These are phyloP conservation scores for Sebastes wilsoni DNA, from an alignment of 2,797 vertebrate species.

Conservation along the genomic window DNA sequence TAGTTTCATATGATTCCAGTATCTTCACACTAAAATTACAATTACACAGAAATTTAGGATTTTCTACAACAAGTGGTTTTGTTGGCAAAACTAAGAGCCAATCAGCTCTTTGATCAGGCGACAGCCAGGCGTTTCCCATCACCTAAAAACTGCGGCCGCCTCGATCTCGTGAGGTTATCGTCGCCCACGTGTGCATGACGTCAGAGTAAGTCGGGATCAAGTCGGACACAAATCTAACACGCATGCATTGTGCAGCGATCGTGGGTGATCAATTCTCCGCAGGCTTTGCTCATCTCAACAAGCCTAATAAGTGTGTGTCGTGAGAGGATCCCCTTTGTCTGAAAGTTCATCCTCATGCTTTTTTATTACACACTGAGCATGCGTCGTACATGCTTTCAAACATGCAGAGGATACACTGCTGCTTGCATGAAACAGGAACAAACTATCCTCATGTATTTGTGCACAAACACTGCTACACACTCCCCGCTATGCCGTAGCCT, in stretches of 20 bases:
- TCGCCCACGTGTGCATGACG: too few relatives aligned
- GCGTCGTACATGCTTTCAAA: neutral
- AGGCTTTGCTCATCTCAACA: too few relatives aligned
- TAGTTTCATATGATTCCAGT: rapidly evolving
- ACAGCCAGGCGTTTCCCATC: too few relatives aligned
- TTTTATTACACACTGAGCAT: neutral
- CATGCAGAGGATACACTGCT: neutral
- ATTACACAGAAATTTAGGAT: neutral
- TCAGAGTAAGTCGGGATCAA: rapidly evolving
- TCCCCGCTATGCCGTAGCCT: slow-evolving; percentile 1
- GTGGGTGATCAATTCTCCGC: too few relatives aligned
- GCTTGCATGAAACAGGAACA: neutral
- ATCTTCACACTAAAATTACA: too few relatives aligned
- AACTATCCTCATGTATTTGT: neutral
- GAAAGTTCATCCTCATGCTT: neutral
- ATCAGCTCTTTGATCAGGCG: too few relatives aligned
- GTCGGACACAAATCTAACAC: too few relatives aligned
- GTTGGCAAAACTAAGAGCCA: neutral
- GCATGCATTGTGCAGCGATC: too few relatives aligned
- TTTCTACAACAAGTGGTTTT: neutral
- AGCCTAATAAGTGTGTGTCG: neutral
- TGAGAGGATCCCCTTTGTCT: neutral
- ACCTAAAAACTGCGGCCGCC: too few relatives aligned
- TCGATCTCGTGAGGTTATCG: too few relatives aligned
- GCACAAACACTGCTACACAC: neutral